Base-by-base conservation (phyloP, 2,888 invertebrate species). In the Leucoma salicis region DNA sequence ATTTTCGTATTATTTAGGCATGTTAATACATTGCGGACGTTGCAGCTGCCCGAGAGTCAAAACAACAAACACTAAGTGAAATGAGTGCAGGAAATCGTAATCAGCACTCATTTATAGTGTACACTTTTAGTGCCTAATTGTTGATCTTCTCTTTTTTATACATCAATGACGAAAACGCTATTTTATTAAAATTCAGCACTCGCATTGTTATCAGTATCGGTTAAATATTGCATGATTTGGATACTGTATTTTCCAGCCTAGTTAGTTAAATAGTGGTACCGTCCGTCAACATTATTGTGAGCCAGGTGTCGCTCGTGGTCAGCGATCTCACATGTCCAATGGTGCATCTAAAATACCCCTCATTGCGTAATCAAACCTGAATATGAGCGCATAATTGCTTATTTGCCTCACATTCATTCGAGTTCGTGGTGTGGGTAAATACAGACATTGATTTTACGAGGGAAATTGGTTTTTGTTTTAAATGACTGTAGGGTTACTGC, bases 381-480 rank as follows among this genome's bases (percentile, higher is more conserved):
- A 81, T 80, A 77, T 74, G 78, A 74, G 70, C 77, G 72, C 69
- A 69, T 83, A 85, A 85, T 87, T 85, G 86, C 78, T 83, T 84
- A 84, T 85, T 85, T 86, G 85, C 83, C 79, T 84, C 82, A 83
- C 85, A 85, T 82, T 80, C 77, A 78, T 71, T 74, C 76, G 59
- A 66, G 64, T 70, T 63, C 66, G 68, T 66, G 57, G 55, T 59
- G 52, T 61, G 60, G 38, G 51, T 49, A 53, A 53, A 60, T 62
- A 49, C 63, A 50, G 49, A 46, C 49, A 51, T 53, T 56, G 48
- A 53, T 53, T 57, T 57, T 40, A 57, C 57, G 45, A 62, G 49
- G 56, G 44, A 56, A 62, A 56, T 63, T 54, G 35, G 46, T 33
- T 53, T 57, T 46, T 53, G 55, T 46, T 29, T 35, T 41, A 31